Evolutionary conservation across 2,113 vertebrate genomes (phyloP), one percentile per base, ranked within the genome.

Genomic region (Sturnira hondurensis): DNA sequence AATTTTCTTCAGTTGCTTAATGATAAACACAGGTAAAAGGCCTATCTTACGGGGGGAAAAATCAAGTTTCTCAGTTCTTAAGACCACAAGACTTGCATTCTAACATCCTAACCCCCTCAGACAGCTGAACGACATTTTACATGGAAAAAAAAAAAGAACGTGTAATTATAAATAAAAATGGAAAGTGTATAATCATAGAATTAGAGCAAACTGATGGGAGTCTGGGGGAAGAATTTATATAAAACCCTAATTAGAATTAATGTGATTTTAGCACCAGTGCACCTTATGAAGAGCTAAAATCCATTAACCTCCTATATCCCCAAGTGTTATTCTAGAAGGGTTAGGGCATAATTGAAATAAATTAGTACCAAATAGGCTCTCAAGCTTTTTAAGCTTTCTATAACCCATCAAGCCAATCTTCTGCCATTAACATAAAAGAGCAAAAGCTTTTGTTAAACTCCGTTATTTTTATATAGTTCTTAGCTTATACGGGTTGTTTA

Each of bases 201-300:
- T 91, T 97, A 95, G 96, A 97, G 89, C 96, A 97, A 96, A 85
- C 36, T 88, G 71, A 87, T 92, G 52, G 67, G 96, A 91, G 92
- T 92, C 90, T 91, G 47, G 90, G 77, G 94, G 76, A 95, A 97
- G 68, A 96, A 83, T 96, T 92, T 96, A 97, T 96, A 95, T 92
- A 96, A 84, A 97, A 94, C 13, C 73, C 87, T 97, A 96, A 97
- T 97, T 97, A 97, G 97, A 97, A 93, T 81, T 54, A 90, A 92
- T 58, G 68, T 93, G 84, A 97, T 95, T 97, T 92, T 54, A 96
- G 70, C 58, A 92, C 93, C 74, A 87, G 43, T 93, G 89, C 80
- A 78, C 91, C 96, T 96, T 92, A 61, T 91, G 92, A 97, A 97
- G 80, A 97, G 36, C 92, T 95, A 92, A 96, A 97, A 97, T 93